Percentiles rank a stretch among this genome's conserved stretches.
Conservation (phyloP, 1,140 invertebrate species). For the Globodera ellingtonae region DNA sequence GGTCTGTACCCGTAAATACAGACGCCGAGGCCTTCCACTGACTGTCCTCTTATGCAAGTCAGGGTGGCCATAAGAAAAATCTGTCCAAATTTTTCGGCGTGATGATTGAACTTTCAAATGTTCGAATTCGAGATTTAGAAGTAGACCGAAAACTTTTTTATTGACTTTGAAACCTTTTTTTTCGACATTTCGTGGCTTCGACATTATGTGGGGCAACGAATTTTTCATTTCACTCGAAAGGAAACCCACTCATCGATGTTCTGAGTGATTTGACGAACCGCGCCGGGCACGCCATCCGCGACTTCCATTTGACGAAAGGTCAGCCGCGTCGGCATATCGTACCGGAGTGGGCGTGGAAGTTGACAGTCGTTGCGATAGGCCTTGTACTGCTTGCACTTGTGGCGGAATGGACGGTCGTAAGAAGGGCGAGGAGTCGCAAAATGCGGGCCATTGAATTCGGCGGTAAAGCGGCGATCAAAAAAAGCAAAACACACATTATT, state of each 20-base stretch:
- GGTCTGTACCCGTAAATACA: no score
- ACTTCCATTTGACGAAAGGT: conserved; percentile 43
- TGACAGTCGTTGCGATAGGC: conserved; percentile 30
- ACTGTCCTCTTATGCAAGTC: no score
- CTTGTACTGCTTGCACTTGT: conserved; percentile 45
- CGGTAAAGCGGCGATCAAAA: conserved; percentile 3
- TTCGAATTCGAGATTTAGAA: no score
- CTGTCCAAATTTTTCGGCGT: no score
- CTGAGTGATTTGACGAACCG: neutral
- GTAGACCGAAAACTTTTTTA: no score
- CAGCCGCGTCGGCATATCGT: conserved; percentile 38
- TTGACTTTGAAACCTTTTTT: no score
- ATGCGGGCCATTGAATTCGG: neutral
- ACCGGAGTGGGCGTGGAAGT: conserved; percentile 42
- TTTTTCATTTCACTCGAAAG: neutral
- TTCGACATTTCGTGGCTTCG: no score
- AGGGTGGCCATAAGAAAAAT: no score
- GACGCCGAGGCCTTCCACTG: no score
- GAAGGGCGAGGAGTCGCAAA: conserved; percentile 22
- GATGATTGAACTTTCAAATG: no score
- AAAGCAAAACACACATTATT: conserved; percentile 5
- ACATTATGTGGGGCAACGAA: neutral
- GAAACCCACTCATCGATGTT: neutral
- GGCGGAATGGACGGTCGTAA: conserved; percentile 46
- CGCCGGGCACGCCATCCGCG: conserved; percentile 42